phyloP scores from a whole-genome alignment of 2,797 vertebrate genomes.

The Serranus cabrilla region DNA sequence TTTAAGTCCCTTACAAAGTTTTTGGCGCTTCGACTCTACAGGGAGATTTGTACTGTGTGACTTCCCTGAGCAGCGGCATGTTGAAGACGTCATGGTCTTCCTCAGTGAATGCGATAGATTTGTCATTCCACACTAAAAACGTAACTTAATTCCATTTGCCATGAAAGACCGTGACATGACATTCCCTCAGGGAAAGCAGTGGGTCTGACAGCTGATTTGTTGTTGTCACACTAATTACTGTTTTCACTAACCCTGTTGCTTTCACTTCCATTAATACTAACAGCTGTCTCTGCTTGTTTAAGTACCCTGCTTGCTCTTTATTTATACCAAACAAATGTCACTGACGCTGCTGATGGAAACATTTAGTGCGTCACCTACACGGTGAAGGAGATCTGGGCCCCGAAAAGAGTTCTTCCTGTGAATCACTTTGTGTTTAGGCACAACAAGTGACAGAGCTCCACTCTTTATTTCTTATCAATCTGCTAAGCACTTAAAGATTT shows the following conservation, averaged over 20 bases:
- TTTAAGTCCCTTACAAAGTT: no score
- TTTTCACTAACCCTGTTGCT: background rate
- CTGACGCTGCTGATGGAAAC: background rate
- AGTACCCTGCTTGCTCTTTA: background rate
- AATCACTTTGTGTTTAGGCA: slow-evolving; percentile 11
- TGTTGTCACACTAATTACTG: background rate
- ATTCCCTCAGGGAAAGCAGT: background rate
- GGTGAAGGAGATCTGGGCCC: background rate
- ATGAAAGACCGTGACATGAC: background rate
- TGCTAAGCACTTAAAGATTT: background rate
- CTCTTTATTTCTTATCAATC: background rate
- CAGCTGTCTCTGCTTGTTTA: background rate
- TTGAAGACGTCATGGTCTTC: background rate
- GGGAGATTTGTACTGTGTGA: no score
- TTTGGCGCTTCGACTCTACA: no score
- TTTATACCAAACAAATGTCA: slow-evolving; percentile 38
- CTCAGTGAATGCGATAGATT: background rate
- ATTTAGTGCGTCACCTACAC: slow-evolving; percentile 5
- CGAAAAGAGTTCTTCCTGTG: background rate
- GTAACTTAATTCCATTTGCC: background rate
- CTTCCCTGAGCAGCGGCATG: no score
- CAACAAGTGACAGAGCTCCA: background rate
- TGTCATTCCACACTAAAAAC: background rate
- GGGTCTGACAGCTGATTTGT: background rate
- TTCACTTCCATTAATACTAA: background rate